Conservation (phyloP, 2,113 vertebrate species). For the Hydrochoerus hydrochaeris region DNA sequence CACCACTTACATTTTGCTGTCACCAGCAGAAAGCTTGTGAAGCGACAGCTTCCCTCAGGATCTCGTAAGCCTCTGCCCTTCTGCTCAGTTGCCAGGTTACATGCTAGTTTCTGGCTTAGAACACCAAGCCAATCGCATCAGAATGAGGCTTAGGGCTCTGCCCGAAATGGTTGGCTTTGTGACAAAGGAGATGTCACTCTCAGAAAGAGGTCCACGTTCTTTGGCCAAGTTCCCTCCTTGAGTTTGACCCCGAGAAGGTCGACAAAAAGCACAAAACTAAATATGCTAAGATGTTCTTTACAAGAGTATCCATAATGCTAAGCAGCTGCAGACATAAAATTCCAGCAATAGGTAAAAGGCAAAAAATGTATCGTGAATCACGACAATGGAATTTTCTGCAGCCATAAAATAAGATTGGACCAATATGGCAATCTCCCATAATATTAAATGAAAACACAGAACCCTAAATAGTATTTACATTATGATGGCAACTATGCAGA, state of each 20-base stretch:
- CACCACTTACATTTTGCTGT: neutral
- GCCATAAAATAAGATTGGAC: slow-evolving; percentile 68
- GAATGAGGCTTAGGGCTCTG: neutral
- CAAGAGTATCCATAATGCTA: slow-evolving; percentile 46
- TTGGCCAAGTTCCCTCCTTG: neutral
- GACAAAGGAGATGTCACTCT: neutral
- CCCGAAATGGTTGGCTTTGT: neutral
- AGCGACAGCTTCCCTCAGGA: neutral
- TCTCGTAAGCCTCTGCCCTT: slow-evolving; percentile 7
- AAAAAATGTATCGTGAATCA: slow-evolving; percentile 62
- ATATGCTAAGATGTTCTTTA: slow-evolving; percentile 38
- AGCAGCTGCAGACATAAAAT: slow-evolving; percentile 67
- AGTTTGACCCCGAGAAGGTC: slow-evolving; percentile 8
- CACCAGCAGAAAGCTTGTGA: neutral
- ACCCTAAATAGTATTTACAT: neutral
- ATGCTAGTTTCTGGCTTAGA: neutral
- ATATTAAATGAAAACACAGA: slow-evolving; percentile 58
- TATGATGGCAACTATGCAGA: slow-evolving; percentile 1
- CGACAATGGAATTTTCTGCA: slow-evolving; percentile 56
- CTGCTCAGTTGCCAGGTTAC: slow-evolving; percentile 54
- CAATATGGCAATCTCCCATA: slow-evolving; percentile 48
- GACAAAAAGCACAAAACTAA: slow-evolving; percentile 54
- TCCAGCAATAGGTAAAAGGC: slow-evolving; percentile 65
- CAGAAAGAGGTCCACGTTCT: neutral
- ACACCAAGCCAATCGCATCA: neutral